A percentile compares a stretch with the other conserved stretches of the same genome.
phyloP scores from a whole-genome alignment of 2,113 vertebrate genomes.

The Hippoglossus stenolepis region DNA sequence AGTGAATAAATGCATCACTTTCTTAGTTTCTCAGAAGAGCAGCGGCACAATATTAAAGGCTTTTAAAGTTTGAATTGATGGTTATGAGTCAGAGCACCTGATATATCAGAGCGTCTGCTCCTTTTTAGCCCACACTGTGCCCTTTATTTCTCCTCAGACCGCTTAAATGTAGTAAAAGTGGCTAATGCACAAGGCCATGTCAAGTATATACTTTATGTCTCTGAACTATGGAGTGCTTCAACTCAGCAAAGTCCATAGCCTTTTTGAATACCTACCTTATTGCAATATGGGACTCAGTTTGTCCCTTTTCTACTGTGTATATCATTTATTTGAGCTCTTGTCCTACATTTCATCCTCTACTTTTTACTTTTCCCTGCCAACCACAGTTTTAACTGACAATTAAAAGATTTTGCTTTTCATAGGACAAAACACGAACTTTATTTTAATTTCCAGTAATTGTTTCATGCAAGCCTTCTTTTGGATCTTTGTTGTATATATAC shows the following conservation, averaged over 20 bases:
- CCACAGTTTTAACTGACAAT: too few species aligned
- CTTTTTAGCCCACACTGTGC: background rate
- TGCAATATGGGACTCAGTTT: background rate
- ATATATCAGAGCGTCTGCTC: conserved; percentile 3
- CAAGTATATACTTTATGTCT: background rate
- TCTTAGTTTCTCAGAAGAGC: background rate
- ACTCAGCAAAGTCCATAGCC: too few species aligned
- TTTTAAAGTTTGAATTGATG: conserved; percentile 34
- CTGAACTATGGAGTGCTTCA: too few species aligned
- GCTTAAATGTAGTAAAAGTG: background rate
- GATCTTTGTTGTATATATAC: too few species aligned
- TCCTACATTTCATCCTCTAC: too few species aligned
- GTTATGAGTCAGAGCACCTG: conserved; percentile 11
- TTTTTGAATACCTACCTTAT: background rate
- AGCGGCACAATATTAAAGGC: background rate
- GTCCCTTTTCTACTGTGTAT: too few species aligned
- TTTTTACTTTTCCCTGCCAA: too few species aligned
- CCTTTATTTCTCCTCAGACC: background rate
- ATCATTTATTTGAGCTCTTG: too few species aligned
- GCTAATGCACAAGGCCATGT: background rate
- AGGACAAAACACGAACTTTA: too few species aligned
- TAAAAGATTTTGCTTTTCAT: too few species aligned
- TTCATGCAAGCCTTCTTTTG: too few species aligned
- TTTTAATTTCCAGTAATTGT: too few species aligned
- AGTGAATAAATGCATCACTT: background rate